Evolutionary conservation across 2,113 vertebrate species (phyloP).

Genomic region (Gallinago undulata): DNA sequence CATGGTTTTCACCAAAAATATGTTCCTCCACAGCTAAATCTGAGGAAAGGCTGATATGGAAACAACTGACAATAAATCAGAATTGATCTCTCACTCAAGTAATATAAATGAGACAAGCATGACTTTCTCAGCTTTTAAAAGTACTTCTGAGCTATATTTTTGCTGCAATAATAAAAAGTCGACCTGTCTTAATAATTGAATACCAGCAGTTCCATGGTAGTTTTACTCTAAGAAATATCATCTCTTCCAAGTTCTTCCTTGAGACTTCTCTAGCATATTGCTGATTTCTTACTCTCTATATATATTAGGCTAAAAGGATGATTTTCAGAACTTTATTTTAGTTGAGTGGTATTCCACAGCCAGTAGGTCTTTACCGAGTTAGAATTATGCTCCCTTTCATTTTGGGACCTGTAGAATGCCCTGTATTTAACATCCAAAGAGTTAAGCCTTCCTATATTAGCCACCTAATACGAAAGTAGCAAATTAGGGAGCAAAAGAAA

Average conservation of each 20-base stretch:
- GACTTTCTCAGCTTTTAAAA: not conserved
- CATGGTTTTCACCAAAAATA: not conserved
- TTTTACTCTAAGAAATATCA: not conserved
- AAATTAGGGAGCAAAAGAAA: not conserved
- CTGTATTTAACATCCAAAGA: not conserved
- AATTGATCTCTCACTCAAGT: not conserved
- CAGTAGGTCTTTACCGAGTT: not conserved
- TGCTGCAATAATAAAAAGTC: slow-evolving; percentile 18
- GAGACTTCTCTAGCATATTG: not conserved
- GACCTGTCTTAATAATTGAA: not conserved
- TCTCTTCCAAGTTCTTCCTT: not conserved
- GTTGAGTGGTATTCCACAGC: not conserved
- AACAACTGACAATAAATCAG: not conserved
- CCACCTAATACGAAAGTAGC: not conserved
- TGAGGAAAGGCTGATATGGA: not conserved
- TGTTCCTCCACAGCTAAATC: not conserved
- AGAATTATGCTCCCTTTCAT: not conserved
- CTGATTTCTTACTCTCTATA: not conserved
- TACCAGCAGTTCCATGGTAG: not conserved
- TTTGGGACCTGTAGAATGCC: not conserved
- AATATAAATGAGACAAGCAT: not conserved
- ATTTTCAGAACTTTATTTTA: not conserved
- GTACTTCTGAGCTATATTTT: not conserved
- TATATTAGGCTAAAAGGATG: not conserved
- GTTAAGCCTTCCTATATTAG: not conserved